These are phyloP conservation scores for Ennomos erosarius DNA, from an alignment of 2,888 invertebrate genomes.

Conservation along the genomic window DNA sequence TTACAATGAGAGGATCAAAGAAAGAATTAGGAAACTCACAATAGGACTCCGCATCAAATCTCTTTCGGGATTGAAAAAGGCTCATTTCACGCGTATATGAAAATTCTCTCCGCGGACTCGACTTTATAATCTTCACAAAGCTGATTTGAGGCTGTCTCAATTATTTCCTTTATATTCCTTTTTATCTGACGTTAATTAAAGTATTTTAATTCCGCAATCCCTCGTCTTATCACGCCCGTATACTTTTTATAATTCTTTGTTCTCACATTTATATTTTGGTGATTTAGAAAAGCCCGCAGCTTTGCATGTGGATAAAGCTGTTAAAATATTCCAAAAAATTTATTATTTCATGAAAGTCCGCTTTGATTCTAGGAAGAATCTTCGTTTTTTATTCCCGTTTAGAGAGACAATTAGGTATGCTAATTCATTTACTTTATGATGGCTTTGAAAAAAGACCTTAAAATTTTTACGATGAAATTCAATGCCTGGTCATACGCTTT, in stretches of 20 bases:
- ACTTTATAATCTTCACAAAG: constrained; percentile 57
- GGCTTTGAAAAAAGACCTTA: constrained; percentile 65
- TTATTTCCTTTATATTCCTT: constrained; percentile 53
- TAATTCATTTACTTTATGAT: constrained; percentile 79
- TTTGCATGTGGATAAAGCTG: constrained; percentile 71
- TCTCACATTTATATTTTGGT: constrained; percentile 53
- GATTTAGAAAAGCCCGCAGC: constrained; percentile 56
- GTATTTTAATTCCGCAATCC: constrained; percentile 62
- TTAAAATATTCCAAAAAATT: constrained; percentile 77
- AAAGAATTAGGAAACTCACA: constrained; percentile 58
- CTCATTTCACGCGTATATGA: constrained; percentile 64
- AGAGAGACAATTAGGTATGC: constrained; percentile 79
- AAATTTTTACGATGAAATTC: constrained; percentile 67
- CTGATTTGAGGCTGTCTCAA: constrained; percentile 57
- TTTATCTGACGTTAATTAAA: constrained; percentile 67
- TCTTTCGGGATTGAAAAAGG: constrained; percentile 56
- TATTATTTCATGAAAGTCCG: constrained; percentile 76
- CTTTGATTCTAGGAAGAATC: constrained; percentile 63
- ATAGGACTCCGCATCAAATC: constrained; percentile 53
- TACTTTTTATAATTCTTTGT: constrained; percentile 60
- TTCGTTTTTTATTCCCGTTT: constrained; percentile 72
- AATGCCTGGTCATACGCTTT: constrained; percentile 47
- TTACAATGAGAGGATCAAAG: constrained; percentile 58
- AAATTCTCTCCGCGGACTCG: constrained; percentile 51
- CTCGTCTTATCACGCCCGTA: constrained; percentile 47